Evolutionary conservation across 2,888 invertebrate species (phyloP).

Genomic region (Eilema sororculum): DNA sequence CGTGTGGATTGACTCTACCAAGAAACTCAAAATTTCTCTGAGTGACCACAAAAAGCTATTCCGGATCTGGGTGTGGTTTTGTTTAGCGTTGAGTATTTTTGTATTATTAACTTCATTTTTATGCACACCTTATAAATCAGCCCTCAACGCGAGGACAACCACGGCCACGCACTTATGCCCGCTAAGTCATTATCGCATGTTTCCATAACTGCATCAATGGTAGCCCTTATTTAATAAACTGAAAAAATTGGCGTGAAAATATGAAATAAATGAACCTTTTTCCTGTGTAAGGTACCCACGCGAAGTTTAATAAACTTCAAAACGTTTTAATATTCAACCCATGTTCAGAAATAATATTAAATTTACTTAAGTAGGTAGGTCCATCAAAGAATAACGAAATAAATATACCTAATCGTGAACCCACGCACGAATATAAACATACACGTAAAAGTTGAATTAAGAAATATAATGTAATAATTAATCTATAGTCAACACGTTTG

Average conservation of each 20-base stretch:
- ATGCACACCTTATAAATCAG: background rate
- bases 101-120: background rate
- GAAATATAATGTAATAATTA: background rate
- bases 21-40: slow-evolving; percentile 1
- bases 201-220: background rate
- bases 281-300: background rate
- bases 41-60: too few species aligned
- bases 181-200: background rate
- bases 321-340: background rate
- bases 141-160: background rate
- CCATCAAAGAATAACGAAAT: background rate
- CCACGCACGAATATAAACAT: background rate
- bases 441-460: slow-evolving; percentile 1
- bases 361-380: background rate
- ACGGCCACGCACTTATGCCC: too few species aligned
- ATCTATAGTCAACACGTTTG: slow-evolving; percentile 15
- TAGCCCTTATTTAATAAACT: background rate
- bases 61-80: background rate
- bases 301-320: background rate
- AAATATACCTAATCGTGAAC: slow-evolving; percentile 1
- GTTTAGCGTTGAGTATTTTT: too few species aligned
- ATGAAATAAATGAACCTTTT: background rate
- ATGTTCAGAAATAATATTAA: background rate
- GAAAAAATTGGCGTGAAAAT: too few species aligned
- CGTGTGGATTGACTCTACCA: background rate